These are phyloP conservation scores for Digitonthophagus gazella DNA, from an alignment of 2,888 invertebrate species.

Conservation along the genomic window DNA sequence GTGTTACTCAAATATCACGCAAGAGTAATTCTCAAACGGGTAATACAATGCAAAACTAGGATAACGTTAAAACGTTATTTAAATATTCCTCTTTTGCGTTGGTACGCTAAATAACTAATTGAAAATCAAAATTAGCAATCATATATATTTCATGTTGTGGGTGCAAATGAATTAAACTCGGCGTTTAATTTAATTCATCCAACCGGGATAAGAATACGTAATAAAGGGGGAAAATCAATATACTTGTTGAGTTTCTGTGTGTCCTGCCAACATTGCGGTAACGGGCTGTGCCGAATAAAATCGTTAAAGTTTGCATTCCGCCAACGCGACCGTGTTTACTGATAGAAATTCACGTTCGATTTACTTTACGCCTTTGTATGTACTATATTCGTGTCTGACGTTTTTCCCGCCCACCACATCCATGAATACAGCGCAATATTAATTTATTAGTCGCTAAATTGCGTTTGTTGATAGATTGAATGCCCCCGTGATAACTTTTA, in stretches of 20 bases:
- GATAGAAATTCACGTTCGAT: not conserved
- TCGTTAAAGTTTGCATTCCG: not conserved
- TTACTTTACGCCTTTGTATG: no score
- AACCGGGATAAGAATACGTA: not conserved
- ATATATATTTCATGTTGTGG: not conserved
- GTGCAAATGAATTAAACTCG: not conserved
- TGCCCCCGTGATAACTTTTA: not conserved
- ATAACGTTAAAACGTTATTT: no score
- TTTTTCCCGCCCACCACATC: no score
- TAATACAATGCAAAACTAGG: no score
- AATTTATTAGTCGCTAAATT: not conserved
- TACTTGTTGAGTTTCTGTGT: slow-evolving; percentile 13
- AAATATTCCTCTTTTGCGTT: no score
- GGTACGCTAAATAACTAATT: not conserved
- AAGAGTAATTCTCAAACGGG: no score
- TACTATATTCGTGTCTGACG: no score
- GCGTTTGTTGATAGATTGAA: not conserved
- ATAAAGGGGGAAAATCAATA: slow-evolving; percentile 16
- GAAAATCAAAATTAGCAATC: not conserved
- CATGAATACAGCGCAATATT: not conserved
- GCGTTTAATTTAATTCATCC: not conserved
- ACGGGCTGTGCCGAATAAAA: not conserved
- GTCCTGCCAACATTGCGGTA: slow-evolving; percentile 3
- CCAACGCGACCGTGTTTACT: not conserved
- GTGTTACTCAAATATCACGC: no score